Evolutionary conservation across 2,797 vertebrate species (phyloP).

Genomic region (Notolabrus celidotus): DNA sequence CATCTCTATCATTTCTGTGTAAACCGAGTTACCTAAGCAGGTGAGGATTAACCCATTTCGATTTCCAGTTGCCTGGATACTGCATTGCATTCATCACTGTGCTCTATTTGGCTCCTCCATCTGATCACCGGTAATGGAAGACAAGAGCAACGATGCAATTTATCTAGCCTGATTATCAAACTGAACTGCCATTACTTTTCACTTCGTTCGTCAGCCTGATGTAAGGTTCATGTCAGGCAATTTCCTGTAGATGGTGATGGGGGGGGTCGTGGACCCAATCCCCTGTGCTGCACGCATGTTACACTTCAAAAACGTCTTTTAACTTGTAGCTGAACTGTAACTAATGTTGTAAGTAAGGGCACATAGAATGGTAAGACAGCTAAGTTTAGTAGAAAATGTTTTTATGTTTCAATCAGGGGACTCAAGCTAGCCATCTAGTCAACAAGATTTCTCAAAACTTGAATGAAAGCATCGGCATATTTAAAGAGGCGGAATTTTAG

Average conservation of each 20-base stretch:
- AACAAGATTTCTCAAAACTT: not conserved
- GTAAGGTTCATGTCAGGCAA: not conserved
- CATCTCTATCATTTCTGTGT: not conserved
- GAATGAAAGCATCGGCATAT: not conserved
- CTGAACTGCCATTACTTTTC: slow-evolving; percentile 2
- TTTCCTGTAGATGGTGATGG: not conserved
- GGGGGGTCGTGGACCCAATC: not conserved
- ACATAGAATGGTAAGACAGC: not conserved
- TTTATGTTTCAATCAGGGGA: too few relatives aligned
- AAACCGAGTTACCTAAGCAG: slow-evolving; percentile 6
- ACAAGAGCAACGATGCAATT: not conserved
- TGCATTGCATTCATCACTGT: slow-evolving; percentile 2
- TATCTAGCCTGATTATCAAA: slow-evolving; percentile 21
- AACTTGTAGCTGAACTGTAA: not conserved
- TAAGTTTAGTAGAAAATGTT: not conserved
- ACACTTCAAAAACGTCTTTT: not conserved
- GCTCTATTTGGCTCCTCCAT: slow-evolving; percentile 19
- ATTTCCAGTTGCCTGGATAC: slow-evolving; percentile 25
- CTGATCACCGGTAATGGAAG: slow-evolving; percentile 13
- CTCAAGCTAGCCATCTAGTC: too few relatives aligned
- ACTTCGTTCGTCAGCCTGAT: not conserved
- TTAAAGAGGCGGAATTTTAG: not conserved
- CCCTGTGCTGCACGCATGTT: not conserved
- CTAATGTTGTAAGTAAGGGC: not conserved
- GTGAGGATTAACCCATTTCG: slow-evolving; percentile 13